These are phyloP conservation scores for Megaceryle torquata DNA, from an alignment of 2,113 vertebrate genomes.

Conservation along the genomic window DNA sequence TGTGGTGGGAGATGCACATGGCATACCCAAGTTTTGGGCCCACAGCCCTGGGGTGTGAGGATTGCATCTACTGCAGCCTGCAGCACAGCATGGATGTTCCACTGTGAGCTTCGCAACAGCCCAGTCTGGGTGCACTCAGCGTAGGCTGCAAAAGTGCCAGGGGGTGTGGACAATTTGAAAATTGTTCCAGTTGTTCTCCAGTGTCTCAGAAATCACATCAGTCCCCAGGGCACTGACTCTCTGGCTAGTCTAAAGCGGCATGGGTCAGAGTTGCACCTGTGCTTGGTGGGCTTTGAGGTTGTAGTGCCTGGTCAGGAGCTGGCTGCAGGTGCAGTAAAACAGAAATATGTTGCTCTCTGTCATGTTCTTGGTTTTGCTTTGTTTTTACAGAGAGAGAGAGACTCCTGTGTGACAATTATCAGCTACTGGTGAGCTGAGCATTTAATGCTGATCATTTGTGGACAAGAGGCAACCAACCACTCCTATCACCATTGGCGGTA, in stretches of 20 bases:
- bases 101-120: neutral
- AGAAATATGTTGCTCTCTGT: neutral
- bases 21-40: neutral
- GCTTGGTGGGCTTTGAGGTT: neutral
- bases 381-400: neutral
- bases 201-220: neutral
- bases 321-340: neutral
- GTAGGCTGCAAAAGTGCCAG: neutral
- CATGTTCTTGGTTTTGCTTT: neutral
- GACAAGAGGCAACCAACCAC: neutral
- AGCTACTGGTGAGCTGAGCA: neutral
- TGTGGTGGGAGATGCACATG: neutral
- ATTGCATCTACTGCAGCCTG: neutral
- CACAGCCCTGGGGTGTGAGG: neutral
- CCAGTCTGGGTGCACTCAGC: neutral
- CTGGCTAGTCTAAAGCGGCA: neutral
- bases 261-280: neutral
- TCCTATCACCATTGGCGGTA: neutral
- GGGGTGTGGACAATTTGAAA: neutral
- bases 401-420: neutral
- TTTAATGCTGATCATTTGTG: neutral
- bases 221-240: neutral
- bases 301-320: neutral
- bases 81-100: neutral
- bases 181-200: neutral